phyloP scores from a whole-genome alignment of 1,140 invertebrate genomes.

The Oncopeltus fasciatus region DNA sequence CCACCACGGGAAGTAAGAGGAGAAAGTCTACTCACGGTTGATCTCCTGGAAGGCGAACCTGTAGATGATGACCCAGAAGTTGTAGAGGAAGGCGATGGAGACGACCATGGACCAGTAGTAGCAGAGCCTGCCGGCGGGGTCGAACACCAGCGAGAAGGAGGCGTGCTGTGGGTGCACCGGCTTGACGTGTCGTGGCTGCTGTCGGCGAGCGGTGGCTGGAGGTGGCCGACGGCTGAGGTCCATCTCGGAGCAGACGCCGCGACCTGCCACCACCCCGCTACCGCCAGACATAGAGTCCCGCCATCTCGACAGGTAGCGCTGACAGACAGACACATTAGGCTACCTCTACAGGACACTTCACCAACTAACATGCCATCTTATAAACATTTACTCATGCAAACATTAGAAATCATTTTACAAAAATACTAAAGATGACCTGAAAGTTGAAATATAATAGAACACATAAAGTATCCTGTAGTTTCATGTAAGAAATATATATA shows the following conservation, averaged over 20 bases:
- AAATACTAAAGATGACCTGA: too few species aligned
- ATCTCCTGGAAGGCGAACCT: constrained; percentile 92
- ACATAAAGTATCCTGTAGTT: too few species aligned
- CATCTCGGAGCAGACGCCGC: constrained; percentile 51
- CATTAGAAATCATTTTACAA: too few species aligned
- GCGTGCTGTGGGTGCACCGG: neutral
- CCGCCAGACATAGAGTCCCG: constrained; percentile 57
- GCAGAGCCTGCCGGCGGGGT: constrained; percentile 77
- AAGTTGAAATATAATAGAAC: too few species aligned
- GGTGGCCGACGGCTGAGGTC: constrained; percentile 34
- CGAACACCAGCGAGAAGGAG: constrained; percentile 78
- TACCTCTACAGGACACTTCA: too few species aligned
- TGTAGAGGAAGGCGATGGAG: constrained; percentile 93
- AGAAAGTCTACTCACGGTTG: constrained; percentile 45
- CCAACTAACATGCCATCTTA: too few species aligned
- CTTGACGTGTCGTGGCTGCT: neutral
- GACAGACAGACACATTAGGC: too few species aligned
- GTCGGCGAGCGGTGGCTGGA: constrained; percentile 4
- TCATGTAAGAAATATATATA: too few species aligned
- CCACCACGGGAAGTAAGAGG: too few species aligned
- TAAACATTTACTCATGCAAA: too few species aligned
- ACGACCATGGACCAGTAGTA: constrained; percentile 97
- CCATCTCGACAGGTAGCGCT: constrained; percentile 51
- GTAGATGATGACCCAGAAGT: constrained; percentile 98
- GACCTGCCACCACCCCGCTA: constrained; percentile 39